Conservation (phyloP, 2,888 invertebrate genomes). For the Belgica antarctica region DNA sequence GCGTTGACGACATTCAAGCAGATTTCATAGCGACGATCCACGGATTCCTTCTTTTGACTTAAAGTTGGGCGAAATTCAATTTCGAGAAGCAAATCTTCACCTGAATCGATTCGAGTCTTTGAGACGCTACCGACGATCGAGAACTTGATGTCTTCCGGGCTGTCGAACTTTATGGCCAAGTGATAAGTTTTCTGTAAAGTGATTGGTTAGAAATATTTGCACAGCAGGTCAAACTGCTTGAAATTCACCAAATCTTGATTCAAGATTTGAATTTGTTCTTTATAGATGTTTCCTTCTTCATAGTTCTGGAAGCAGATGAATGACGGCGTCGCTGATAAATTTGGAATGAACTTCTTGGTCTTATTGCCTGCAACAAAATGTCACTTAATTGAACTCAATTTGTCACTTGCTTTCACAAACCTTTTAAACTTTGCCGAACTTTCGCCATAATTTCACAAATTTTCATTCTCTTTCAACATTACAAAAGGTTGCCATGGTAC, state of each 20-base stretch:
- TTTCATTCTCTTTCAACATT: background rate
- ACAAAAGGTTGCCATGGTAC: background rate
- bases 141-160: constrained; percentile 24
- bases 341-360: constrained; percentile 16
- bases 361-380: background rate
- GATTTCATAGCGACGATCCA: constrained; percentile 34
- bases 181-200: constrained; percentile 24
- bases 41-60: background rate
- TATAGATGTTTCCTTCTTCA: constrained; percentile 19
- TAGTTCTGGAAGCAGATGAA: constrained; percentile 35
- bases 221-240: background rate
- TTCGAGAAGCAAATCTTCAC: constrained; percentile 19
- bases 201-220: background rate
- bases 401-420: no score
- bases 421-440: background rate
- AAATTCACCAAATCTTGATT: constrained; percentile 31
- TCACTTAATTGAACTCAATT: background rate
- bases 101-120: background rate
- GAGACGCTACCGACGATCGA: background rate
- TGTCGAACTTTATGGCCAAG: constrained; percentile 24
- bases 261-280: constrained; percentile 23
- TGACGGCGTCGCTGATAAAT: constrained; percentile 11
- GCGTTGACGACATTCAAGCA: constrained; percentile 3
- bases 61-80: constrained; percentile 8
- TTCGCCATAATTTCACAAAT: constrained; percentile 36